These are phyloP conservation scores for Acrocephalus kingi DNA, from an alignment of 2,113 vertebrate species.

Conservation along the genomic window DNA sequence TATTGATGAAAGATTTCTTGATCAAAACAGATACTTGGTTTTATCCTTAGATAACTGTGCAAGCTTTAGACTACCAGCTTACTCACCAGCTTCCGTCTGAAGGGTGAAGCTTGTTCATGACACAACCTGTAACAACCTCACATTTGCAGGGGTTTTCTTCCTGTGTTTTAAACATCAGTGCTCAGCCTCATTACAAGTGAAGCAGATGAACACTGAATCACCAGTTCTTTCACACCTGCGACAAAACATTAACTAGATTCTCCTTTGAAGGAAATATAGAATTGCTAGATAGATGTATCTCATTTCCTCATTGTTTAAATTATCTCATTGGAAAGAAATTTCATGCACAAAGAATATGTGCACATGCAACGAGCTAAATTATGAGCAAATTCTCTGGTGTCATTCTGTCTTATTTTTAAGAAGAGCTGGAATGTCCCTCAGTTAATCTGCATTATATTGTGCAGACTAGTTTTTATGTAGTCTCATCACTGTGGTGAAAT, in stretches of 20 bases:
- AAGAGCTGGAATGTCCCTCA: constrained; percentile 26
- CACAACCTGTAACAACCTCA: not conserved
- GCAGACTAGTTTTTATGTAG: constrained; percentile 23
- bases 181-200: not conserved
- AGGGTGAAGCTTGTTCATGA: not conserved
- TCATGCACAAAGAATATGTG: not conserved
- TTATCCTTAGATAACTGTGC: not conserved
- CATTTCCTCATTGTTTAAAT: constrained; percentile 47
- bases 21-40: constrained; percentile 2
- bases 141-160: not conserved
- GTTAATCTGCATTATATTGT: constrained; percentile 62
- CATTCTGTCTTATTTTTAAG: constrained; percentile 50
- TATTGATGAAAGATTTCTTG: constrained; percentile 5
- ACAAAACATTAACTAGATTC: not conserved
- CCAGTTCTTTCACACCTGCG: not conserved
- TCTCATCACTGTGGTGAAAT: constrained; percentile 57
- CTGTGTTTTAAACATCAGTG: not conserved
- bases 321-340: constrained; percentile 34
- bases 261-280: not conserved
- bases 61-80: not conserved
- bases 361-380: not conserved
- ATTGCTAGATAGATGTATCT: not conserved
- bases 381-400: constrained; percentile 32
- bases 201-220: not conserved
- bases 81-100: not conserved